Conservation (phyloP, 2,888 invertebrate genomes). For the Pherbina coryleti region DNA sequence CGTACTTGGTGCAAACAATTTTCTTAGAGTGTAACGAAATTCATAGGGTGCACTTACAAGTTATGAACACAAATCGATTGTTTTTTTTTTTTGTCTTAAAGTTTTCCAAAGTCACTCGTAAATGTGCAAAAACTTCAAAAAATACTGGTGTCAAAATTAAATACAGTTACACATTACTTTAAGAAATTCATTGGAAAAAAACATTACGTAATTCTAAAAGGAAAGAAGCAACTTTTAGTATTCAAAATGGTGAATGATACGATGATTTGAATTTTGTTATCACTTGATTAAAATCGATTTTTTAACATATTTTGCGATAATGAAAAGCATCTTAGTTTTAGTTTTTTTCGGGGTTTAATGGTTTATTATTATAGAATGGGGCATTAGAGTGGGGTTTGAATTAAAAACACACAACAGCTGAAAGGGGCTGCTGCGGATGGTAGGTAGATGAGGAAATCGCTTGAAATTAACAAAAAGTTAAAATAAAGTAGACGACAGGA, state of each 20-base stretch:
- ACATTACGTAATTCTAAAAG: neutral
- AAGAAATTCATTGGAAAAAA: conserved; percentile 5
- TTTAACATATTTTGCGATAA: conserved; percentile 55
- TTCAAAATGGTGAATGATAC: conserved; percentile 55
- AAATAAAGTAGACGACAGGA: neutral
- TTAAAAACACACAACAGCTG: conserved; percentile 34
- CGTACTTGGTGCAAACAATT: conserved; percentile 19
- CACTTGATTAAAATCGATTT: conserved; percentile 31
- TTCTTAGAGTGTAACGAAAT: neutral
- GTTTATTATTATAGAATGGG: conserved; percentile 41
- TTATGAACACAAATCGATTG: conserved; percentile 16
- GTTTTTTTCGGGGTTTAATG: conserved; percentile 40
- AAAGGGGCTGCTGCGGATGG: conserved; percentile 34
- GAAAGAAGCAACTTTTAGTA: conserved; percentile 2
- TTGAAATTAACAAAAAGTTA: conserved; percentile 10
- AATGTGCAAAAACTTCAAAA: conserved; percentile 7
- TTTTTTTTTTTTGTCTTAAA: conserved; percentile 4
- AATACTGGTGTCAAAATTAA: conserved; percentile 13
- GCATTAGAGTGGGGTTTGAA: conserved; percentile 36
- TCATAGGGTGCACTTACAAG: conserved; percentile 25
- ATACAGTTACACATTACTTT: conserved; percentile 16
- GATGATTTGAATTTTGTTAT: conserved; percentile 57
- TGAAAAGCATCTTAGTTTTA: conserved; percentile 69
- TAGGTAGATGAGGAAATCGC: neutral
- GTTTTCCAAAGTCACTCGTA: conserved; percentile 22